Evolutionary conservation across 1,140 invertebrate genomes (phyloP), one percentile per base, ranked within the genome.

Genomic region (Drosophila eugracilis): DNA sequence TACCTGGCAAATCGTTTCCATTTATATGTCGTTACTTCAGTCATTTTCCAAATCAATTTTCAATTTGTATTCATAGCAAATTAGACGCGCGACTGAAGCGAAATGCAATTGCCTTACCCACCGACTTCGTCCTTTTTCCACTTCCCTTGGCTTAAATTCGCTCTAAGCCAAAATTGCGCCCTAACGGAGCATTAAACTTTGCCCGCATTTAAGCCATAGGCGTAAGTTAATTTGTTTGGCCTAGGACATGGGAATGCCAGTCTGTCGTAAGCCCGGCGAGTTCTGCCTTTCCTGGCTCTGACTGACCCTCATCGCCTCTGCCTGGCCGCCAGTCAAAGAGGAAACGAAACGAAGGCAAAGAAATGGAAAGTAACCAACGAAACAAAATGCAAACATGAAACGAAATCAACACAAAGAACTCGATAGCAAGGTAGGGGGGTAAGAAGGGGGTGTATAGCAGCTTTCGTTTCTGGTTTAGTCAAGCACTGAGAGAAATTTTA

Each of bases 151-250:
- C 26, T 10, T n/a, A 2, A n/a, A 4, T 32, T 4, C 36, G 2
- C 15, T 3, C 3, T 17, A 9, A 7, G 2, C 6, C 36, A 9
- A 37, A 37, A 39, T 39, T n/a, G n/a, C n/a, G n/a, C 15, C 15
- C 17, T 7, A 7, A 2, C 5, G 12, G 12, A 9, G 30, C 30
- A 30, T 19, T 30, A 54, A 30, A 6, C 14, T 19, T 19, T 14
- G 21, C 55, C 60, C 60, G 55, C 60, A 60, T 65, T 19, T 10
- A 17, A 39, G 59, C 42, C 80, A 69, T 30, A 37, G 72, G 57
- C 67, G 54, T 49, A 70, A 81, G 73, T 80, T 86, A 80, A 86
- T 85, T 86, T 80, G 67, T 70, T 80, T 86, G 66, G 62, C 73
- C n/a, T n/a, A 47, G 54, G 58, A 32, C 26, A 17, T n/a, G n/a